Base-by-base conservation (phyloP, 2,888 invertebrate species). In the Drosophila mayaguana region DNA sequence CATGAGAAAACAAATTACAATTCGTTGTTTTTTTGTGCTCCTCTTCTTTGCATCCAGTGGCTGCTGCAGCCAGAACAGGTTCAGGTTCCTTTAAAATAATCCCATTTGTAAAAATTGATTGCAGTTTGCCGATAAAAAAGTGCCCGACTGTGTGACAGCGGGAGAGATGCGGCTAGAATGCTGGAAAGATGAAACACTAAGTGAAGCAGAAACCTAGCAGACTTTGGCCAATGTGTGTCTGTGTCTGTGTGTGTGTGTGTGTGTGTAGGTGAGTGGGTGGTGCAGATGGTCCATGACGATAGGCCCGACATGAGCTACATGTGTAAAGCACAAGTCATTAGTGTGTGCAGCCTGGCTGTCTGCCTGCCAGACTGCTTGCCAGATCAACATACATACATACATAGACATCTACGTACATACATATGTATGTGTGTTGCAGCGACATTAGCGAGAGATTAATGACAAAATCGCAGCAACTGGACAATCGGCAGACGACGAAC, bases 81-180 rank as follows among this genome's bases (percentile, higher is more conserved):
- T 50, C 48, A 65, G 72, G 78, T 68, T 74, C 75, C 75, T 77
- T 77, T 77, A 89, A 89, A 89, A 87, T 87, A 87, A 87, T 87
- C 86, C 86, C 89, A 87, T 87, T 87, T 87, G 86, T 89, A 84
- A 89, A 87, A 87, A 87, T 87, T 87, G 86, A 87, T 87, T 89
- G 86, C 86, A 89, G 85, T 89, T 82, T 87, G 88, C 80, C 88
- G 86, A 87, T 89, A 86, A 89, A 86, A 78, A 83, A 74, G 65
- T 70, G 61, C 50, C 69, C 54, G 48, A 38, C 28, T 48, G 38
- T 28, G 59, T 38, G 59, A 2, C 46, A 38, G n/a, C 25, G 14
- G 34, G 46, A 25, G 32, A 45, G 73, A 50, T 32, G 34, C 25
- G 54, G 18, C 48, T 32, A 60, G 54, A 55, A 28, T 18, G 38